Evolutionary conservation across 2,113 vertebrate species (phyloP), one percentile per base, ranked within the genome.

Genomic region (Ammodytes dubius): DNA sequence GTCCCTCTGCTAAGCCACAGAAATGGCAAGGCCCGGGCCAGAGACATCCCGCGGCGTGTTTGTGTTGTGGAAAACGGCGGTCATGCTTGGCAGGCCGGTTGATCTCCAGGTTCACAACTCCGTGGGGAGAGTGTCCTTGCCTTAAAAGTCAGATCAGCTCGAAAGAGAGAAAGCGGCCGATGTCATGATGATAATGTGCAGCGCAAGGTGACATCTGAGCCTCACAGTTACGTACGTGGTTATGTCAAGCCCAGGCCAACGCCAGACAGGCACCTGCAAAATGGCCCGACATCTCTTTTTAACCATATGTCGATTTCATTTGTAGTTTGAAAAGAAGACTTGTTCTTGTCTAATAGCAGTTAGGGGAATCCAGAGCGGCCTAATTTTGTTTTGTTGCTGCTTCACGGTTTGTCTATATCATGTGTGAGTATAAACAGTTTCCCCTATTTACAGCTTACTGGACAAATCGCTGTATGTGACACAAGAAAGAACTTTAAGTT

Each of bases 11-110:
- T 83, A 87, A 90, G 87, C 83, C 87, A 19, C 74, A 83, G 82
- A 81, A 85, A 90, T 73, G 85, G 59, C 37, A 42, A 53, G 27
- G 73, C 76, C 68, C 3, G 17, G 85, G 76, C 77, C 85, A 81
- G 79, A 84, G 85, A 86, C 81, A 86, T 87, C 76, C 87, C 60
- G 88, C 72, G 71, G 79, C 47, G 80, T 88, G 91, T 90, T 91
- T 91, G 87, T 94, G 94, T 94, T 92, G 85, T 94, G 94, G 92
- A 95, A 94, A 94, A 91, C 84, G 17, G 83, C 53, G 76, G 88
- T 93, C 91, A 91, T 92, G 85, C 82, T 84, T 88, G 84, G 88
- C 88, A 82, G 70, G 77, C 53, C 37, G 54, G 74, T 57, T 77
- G 70, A 86, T 85, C 68, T 72, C 74, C 58, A 27, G 72, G 78